Evolutionary conservation across 2,888 invertebrate genomes (phyloP), one percentile per base, ranked within the genome.

Genomic region (Lycocerus yunnanus): DNA sequence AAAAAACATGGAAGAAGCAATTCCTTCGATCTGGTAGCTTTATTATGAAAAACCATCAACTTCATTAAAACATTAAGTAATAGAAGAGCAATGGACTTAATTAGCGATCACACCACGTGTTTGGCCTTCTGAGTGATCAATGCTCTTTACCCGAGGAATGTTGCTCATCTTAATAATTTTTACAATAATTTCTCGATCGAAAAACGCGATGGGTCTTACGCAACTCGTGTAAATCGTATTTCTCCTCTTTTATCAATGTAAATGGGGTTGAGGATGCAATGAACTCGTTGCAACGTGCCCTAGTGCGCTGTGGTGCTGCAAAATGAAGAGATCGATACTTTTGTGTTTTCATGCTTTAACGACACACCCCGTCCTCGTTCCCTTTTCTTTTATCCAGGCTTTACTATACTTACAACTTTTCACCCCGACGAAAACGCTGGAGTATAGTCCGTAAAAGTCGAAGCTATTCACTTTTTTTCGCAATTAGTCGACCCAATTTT

Each of bases 81-180:
- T 76, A 76, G 43, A 43, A 43, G 76, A 73, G 76, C 78, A 76
- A 75, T 75, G 76, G 74, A 78, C 76, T 76, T 78, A 78, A 78
- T 78, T 78, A 78, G 71, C 74, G 73, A 73, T 78, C 68, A 73
- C 63, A 71, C 74, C 78, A 76, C 76, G 78, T 78, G 78, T 76
- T 73, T 76, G 78, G 76, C 76, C 78, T 78, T 76, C 76, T 70
- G 63, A 20, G 71, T 74, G 76, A 78, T 78, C 76, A 78, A 74
- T 75, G 76, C 72, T 75, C 76, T 76, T 63, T 60, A 63, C 67
- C 43, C 72, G 69, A 71, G 76, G 76, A 78, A 78, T 78, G 69
- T 72, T 72, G 78, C 76, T 73, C 71, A 63, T 72, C 18, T 72
- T 72, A 71, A 66, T 74, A 60, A 27, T 75, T 72, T 75, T 68